Percentiles rank a stretch among this genome's conserved stretches.
phyloP scores from a whole-genome alignment of 30 jellyfish, hydroid and myxozoan genomes.

The Morbakka virulenta region DNA sequence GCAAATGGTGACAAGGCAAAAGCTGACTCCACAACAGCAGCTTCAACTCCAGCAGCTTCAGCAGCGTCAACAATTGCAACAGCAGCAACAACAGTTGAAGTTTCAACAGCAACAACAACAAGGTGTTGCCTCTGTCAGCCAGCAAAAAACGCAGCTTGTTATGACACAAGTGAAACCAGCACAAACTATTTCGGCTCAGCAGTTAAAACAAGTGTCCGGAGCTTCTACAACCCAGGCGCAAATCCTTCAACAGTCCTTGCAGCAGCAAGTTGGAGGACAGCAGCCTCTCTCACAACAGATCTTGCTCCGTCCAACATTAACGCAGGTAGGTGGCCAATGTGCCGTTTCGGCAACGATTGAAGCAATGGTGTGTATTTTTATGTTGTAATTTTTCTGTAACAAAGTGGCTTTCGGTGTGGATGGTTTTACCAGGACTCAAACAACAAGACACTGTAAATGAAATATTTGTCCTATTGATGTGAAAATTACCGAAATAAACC shows the following conservation, averaged over 20 bases:
- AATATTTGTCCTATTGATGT: too few relatives aligned
- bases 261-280: conserved; percentile 43
- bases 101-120: conserved; percentile 92
- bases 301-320: conserved; percentile 73
- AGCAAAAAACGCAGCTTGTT: conserved; percentile 87
- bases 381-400: too few relatives aligned
- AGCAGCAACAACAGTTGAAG: conserved; percentile 85
- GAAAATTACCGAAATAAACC: too few relatives aligned
- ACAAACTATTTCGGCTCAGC: conserved; percentile 30
- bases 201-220: conserved; percentile 44
- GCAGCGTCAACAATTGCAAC: conserved; percentile 73
- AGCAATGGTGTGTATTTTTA: too few relatives aligned
- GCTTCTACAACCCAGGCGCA: conserved; percentile 62
- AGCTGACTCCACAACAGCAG: conserved; percentile 79
- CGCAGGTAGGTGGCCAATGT: conserved; percentile 58
- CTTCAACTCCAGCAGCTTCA: conserved; percentile 76
- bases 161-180: conserved; percentile 76
- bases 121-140: conserved; percentile 65
- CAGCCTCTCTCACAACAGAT: conserved; percentile 82
- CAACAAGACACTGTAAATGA: too few relatives aligned
- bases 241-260: conserved; percentile 63
- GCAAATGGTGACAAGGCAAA: conserved; percentile 85
- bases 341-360: too few relatives aligned
- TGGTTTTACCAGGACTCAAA: too few relatives aligned
- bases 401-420: too few relatives aligned